phyloP scores from a whole-genome alignment of 2,797 vertebrate species.

The Pyrrhura leucotis region DNA sequence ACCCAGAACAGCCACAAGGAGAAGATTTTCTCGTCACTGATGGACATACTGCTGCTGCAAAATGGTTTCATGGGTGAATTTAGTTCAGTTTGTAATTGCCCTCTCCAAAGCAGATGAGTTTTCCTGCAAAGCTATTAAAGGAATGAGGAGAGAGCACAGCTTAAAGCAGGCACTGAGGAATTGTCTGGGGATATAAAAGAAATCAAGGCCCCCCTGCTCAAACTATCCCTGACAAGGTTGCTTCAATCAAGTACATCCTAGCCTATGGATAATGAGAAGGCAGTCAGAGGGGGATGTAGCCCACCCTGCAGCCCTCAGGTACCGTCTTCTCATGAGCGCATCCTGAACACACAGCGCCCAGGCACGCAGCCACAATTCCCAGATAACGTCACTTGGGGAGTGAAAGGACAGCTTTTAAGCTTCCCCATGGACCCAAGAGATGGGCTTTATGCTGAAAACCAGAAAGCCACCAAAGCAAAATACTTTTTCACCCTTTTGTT shows the following conservation, averaged over 20 bases:
- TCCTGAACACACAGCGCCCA: not conserved
- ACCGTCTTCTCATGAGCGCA: rapidly evolving
- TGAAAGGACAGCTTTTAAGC: not conserved
- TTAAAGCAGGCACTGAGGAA: rapidly evolving
- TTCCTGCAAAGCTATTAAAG: not conserved
- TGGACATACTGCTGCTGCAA: not conserved
- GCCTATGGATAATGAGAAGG: not conserved
- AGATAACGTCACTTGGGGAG: not conserved
- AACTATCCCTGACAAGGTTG: not conserved
- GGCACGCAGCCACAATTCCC: rapidly evolving
- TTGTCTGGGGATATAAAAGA: not conserved
- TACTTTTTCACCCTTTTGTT: not conserved
- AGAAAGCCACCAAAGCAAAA: not conserved
- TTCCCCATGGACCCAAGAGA: not conserved
- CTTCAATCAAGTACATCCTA: conserved; percentile 8
- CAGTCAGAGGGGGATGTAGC: not conserved
- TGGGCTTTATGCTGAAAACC: not conserved
- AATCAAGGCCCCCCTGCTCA: not conserved
- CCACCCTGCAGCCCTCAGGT: not conserved
- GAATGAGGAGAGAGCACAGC: not conserved
- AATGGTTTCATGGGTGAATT: not conserved
- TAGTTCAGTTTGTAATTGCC: not conserved
- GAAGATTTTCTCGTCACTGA: not conserved
- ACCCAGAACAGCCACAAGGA: not conserved
- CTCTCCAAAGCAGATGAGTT: not conserved